These are phyloP conservation scores for Geodia barretti DNA, from an alignment of 37 sponge, comb jelly and placozoan genomes.

Conservation along the genomic window DNA sequence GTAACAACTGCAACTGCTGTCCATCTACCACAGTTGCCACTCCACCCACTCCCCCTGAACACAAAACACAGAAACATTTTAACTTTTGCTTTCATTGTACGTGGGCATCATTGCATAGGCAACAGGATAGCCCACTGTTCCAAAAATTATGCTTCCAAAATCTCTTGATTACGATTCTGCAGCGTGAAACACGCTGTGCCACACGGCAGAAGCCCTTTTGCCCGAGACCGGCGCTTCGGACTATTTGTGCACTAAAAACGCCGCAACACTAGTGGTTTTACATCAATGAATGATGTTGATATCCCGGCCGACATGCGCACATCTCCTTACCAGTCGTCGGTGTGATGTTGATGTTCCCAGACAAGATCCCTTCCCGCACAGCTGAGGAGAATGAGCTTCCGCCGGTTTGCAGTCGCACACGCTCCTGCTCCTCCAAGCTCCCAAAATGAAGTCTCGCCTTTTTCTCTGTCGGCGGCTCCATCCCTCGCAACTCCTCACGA, in stretches of 20 bases:
- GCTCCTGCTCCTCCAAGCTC: conserved; percentile 61
- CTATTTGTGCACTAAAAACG: neutral
- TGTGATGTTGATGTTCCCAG: conserved; percentile 82
- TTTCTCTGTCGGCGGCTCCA: conserved; percentile 34
- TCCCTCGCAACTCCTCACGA: neutral
- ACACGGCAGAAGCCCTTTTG: conserved; percentile 96
- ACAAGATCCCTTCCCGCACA: conserved; percentile 79
- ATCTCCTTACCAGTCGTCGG: too few relatives aligned
- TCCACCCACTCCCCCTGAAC: too few relatives aligned
- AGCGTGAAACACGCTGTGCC: conserved; percentile 70
- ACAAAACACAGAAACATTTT: conserved; percentile 8
- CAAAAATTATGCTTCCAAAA: conserved; percentile 99
- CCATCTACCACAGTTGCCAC: conserved; percentile 23
- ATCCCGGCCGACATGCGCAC: neutral
- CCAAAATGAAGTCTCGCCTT: conserved; percentile 73
- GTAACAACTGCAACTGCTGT: conserved; percentile 81
- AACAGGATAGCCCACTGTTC: conserved; percentile 72
- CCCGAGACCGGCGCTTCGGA: neutral
- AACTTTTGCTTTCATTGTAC: conserved; percentile 14
- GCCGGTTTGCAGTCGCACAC: neutral
- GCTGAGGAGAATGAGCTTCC: conserved; percentile 40
- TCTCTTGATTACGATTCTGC: conserved; percentile 99
- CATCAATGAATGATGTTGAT: neutral
- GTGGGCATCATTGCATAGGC: conserved; percentile 82
- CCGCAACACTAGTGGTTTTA: neutral